Conservation (phyloP, 2,113 vertebrate species). For the Leptocoma aspasia region DNA sequence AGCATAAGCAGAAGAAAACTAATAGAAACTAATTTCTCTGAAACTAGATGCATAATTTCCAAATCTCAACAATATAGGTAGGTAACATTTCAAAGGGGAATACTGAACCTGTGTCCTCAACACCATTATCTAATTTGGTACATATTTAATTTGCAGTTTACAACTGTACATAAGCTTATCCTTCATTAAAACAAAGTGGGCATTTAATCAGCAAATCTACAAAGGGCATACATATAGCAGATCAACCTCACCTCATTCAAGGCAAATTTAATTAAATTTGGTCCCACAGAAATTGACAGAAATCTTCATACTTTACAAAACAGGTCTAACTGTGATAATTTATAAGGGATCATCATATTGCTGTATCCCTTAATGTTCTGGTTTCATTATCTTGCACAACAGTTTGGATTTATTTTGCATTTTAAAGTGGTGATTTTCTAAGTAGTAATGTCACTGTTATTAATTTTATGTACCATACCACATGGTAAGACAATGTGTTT, state of each 20-base stretch:
- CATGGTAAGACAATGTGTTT: neutral
- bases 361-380: neutral
- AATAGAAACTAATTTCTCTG: neutral
- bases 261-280: slow-evolving; percentile 4
- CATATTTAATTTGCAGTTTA: slow-evolving; percentile 23
- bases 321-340: neutral
- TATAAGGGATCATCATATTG: neutral
- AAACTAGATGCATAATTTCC: neutral
- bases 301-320: neutral
- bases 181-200: neutral
- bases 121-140: neutral
- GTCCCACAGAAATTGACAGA: neutral
- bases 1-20: neutral
- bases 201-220: slow-evolving; percentile 25
- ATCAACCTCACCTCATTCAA: neutral
- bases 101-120: neutral
- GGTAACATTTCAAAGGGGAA: neutral
- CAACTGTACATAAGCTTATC: neutral
- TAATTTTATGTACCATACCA: neutral
- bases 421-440: neutral
- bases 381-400: neutral
- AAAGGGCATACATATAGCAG: neutral
- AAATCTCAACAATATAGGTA: neutral
- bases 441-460: neutral
- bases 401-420: neutral